Evolutionary conservation across 1,140 invertebrate species (phyloP).

Genomic region (Nasonia giraulti): DNA sequence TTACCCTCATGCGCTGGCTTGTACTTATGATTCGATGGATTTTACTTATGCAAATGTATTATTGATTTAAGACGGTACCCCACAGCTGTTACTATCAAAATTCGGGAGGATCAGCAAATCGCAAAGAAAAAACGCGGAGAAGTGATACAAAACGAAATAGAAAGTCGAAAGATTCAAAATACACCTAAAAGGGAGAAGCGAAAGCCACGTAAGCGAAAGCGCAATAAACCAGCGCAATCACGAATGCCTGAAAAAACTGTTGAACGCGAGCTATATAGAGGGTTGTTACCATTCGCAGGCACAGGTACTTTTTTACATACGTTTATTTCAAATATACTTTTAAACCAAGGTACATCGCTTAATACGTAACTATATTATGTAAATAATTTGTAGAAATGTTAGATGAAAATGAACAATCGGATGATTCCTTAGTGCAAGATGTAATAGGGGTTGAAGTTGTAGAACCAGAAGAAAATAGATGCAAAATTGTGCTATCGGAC

Average conservation of each 20-base stretch:
- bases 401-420: conserved; percentile 13
- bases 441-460: conserved; percentile 61
- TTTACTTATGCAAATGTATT: conserved; percentile 42
- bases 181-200: conserved; percentile 42
- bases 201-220: conserved; percentile 48
- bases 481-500: conserved; percentile 34
- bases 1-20: conserved; percentile 29
- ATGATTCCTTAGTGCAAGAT: conserved; percentile 6
- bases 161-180: conserved; percentile 59
- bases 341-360: background rate
- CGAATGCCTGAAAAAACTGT: conserved; percentile 12
- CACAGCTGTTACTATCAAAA: conserved; percentile 82
- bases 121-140: conserved; percentile 83
- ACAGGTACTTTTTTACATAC: conserved; percentile 57
- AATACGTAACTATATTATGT: background rate
- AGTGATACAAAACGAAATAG: conserved; percentile 73
- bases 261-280: conserved; percentile 57
- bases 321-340: conserved; percentile 23
- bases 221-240: conserved; percentile 48
- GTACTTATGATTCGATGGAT: conserved; percentile 45
- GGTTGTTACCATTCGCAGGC: conserved; percentile 63
- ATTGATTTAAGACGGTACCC: conserved; percentile 76
- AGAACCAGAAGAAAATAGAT: conserved; percentile 15
- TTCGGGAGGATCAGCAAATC: conserved; percentile 77
- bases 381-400: conserved; percentile 33